These are phyloP conservation scores for Himalopsyche kuldschensis DNA, from an alignment of 2,888 invertebrate genomes.

Conservation along the genomic window DNA sequence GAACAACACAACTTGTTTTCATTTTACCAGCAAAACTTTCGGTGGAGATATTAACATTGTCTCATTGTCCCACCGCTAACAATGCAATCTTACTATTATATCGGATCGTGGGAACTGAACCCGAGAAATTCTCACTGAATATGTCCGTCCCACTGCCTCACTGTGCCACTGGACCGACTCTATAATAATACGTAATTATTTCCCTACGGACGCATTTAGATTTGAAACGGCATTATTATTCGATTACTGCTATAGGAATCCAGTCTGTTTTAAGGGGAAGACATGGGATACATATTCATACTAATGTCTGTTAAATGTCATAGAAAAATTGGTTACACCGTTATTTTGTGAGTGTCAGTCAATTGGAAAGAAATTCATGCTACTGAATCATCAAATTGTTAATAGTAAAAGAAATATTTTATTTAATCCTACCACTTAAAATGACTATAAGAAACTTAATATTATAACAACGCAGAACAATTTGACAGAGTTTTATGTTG, in stretches of 20 bases:
- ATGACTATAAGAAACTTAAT: too few species aligned
- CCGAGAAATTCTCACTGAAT: background rate
- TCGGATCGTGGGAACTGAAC: slow-evolving; percentile 28
- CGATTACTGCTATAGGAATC: background rate
- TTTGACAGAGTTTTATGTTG: too few species aligned
- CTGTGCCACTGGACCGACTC: slow-evolving; percentile 10
- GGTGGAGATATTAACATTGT: background rate
- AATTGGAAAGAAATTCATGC: too few species aligned
- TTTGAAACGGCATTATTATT: background rate
- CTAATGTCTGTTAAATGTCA: too few species aligned
- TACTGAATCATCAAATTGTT: too few species aligned
- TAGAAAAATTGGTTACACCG: too few species aligned
- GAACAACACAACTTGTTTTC: background rate
- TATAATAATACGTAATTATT: background rate
- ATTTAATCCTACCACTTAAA: too few species aligned
- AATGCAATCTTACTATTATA: slow-evolving; percentile 14
- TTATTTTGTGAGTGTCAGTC: too few species aligned
- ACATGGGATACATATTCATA: too few species aligned
- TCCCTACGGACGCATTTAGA: background rate
- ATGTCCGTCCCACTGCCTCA: slow-evolving; percentile 23
- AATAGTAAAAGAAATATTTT: too few species aligned
- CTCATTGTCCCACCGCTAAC: slow-evolving; percentile 17
- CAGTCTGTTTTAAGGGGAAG: background rate
- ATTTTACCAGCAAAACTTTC: background rate
- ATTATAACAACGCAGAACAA: too few species aligned